Evolutionary conservation across 2,113 vertebrate genomes (phyloP), one percentile per base, ranked within the genome.

Genomic region (Halcyon malimbica): DNA sequence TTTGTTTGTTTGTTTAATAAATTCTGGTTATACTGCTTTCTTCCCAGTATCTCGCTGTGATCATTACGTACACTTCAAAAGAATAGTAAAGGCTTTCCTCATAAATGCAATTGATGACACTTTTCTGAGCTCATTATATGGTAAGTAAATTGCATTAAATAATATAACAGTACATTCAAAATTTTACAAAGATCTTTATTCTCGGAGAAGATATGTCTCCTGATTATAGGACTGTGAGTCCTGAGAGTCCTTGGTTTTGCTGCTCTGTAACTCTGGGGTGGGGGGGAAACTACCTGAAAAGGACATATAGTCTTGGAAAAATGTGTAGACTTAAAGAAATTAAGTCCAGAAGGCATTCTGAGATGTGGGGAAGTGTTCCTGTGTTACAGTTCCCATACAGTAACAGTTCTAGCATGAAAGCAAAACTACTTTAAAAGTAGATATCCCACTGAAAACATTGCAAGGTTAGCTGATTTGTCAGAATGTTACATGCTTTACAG

Each of bases 71-170:
- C 98, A 99, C 89, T 98, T 99, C 95, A 94, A 98, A 96, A 98
- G 98, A 97, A 97, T 98, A 89, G 97, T 99, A 70, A 98, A 98
- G 73, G 98, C 98, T 68, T 97, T 99, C 92, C 97, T 99, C 42
- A 99, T 99, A 94, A 99, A 98, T 94, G 97, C 98, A 46, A 86
- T 98, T 51, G 98, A 99, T 94, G 74, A 82, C 17, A 98, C 88
- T 78, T 99, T 99, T 89, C 97, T 99, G 94, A 89, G 74, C 71
- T 98, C 98, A 13, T 94, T 99, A 67, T 99, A 99, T 94, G 97
- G 98, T 99, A 98, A 98, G 98, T 97, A 94, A 85, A 60, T 78
- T 48, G 14, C 33, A 39, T 62, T 62, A 60, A 86, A 60, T 75
- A 77, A 56, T 81, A 35, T 21, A 74, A 25, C 26, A 44, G 13